Conservation (phyloP, 2,888 invertebrate genomes). For the Sarcophaga variegata region DNA sequence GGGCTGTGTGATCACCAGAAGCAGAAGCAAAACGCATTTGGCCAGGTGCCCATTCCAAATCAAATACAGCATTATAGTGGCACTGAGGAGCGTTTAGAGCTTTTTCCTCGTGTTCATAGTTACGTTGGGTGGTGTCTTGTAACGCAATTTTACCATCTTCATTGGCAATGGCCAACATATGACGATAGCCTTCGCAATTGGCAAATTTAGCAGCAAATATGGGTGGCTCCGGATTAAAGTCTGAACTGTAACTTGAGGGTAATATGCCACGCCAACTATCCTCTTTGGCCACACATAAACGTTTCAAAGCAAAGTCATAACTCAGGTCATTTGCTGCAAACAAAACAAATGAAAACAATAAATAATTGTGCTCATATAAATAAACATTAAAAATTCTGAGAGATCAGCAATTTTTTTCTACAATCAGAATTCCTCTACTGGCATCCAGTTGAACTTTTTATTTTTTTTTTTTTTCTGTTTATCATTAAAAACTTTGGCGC, state of each 20-base stretch:
- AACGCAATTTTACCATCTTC: conserved; percentile 88
- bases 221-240: conserved; percentile 86
- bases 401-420: conserved; percentile 70
- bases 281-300: conserved; percentile 85
- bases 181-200: conserved; percentile 85
- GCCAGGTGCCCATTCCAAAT: conserved; percentile 92
- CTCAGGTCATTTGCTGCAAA: conserved; percentile 84
- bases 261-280: conserved; percentile 87
- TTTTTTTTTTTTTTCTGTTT: conserved; percentile 9
- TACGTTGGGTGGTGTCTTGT: conserved; percentile 83
- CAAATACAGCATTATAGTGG: conserved; percentile 95
- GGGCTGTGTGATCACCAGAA: conserved; percentile 91
- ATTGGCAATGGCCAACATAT: conserved; percentile 91
- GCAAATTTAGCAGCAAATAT: conserved; percentile 92
- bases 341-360: neutral
- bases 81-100: conserved; percentile 83
- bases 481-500: conserved; percentile 65
- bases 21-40: conserved; percentile 91
- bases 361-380: no score
- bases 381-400: conserved; percentile 49
- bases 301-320: conserved; percentile 86
- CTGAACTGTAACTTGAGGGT: conserved; percentile 82
- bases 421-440: neutral
- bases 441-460: neutral
- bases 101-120: conserved; percentile 80